A percentile compares a stretch with the other conserved stretches of the same genome.
Evolutionary conservation across 1,140 invertebrate species (phyloP).

Genomic region (Zaprionus gabonicus): DNA sequence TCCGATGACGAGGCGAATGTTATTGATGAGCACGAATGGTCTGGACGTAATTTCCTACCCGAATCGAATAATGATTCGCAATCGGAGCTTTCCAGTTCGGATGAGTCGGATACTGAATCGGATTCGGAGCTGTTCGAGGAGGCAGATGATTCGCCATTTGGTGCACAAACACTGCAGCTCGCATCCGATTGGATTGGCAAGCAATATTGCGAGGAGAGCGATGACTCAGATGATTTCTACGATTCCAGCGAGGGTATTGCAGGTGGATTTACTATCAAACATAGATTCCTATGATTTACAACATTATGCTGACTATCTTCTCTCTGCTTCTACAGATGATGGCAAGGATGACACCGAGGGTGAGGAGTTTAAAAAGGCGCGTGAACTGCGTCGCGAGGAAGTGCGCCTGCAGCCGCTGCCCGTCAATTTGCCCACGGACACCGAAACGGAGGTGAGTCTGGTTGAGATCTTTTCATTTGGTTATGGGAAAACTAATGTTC

Average conservation of each 20-base stretch:
- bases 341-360: constrained; percentile 90
- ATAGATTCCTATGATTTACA: not conserved
- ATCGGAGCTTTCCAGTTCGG: constrained; percentile 84
- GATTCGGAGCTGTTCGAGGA: constrained; percentile 83
- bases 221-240: constrained; percentile 79
- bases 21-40: constrained; percentile 97
- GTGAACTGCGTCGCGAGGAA: constrained; percentile 89
- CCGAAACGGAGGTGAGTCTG: constrained; percentile 90
- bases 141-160: constrained; percentile 84
- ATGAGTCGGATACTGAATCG: constrained; percentile 75
- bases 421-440: constrained; percentile 87
- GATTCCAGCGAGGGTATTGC: constrained; percentile 83
- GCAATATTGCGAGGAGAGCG: constrained; percentile 82
- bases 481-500: constrained; percentile 68
- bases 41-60: constrained; percentile 94
- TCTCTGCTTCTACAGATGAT: constrained; percentile 82
- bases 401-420: constrained; percentile 88
- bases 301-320: not conserved
- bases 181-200: constrained; percentile 84
- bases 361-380: constrained; percentile 88
- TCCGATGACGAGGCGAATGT: constrained; percentile 89
- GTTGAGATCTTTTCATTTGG: constrained; percentile 18
- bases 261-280: constrained; percentile 46
- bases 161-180: constrained; percentile 80
- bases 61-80: constrained; percentile 91